Evolutionary conservation across 2,888 invertebrate genomes (phyloP).

Genomic region (Diarsia mendica): DNA sequence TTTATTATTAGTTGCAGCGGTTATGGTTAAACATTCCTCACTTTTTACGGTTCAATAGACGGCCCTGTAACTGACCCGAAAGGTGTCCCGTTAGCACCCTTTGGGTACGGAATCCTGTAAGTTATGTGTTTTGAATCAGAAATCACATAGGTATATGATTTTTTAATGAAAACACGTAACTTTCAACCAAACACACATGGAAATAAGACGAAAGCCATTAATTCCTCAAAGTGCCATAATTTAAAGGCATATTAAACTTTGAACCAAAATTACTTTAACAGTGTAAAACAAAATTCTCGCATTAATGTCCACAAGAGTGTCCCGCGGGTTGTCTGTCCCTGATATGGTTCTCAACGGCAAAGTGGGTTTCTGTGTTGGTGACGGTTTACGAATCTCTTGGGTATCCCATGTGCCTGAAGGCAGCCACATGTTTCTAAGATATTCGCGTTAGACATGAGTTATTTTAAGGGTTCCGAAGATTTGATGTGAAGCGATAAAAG

Average conservation of each 20-base stretch:
- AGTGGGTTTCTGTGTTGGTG: constrained; percentile 61
- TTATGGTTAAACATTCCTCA: too few relatives aligned
- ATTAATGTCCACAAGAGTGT: constrained; percentile 38
- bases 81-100: too few relatives aligned
- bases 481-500: not conserved
- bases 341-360: constrained; percentile 41
- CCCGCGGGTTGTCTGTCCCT: constrained; percentile 33
- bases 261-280: constrained; percentile 23
- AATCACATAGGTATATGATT: too few relatives aligned
- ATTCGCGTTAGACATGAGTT: constrained; percentile 2
- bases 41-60: too few relatives aligned
- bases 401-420: constrained; percentile 41
- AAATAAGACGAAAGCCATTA: not conserved
- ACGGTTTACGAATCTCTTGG: constrained; percentile 54
- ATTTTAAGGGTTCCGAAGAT: constrained; percentile 12
- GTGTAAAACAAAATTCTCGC: constrained; percentile 30
- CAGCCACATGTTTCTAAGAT: constrained; percentile 19
- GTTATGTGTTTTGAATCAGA: too few relatives aligned
- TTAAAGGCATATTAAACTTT: not conserved
- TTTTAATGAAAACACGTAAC: not conserved
- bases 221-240: not conserved
- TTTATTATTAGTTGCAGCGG: too few relatives aligned
- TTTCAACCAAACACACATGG: not conserved
- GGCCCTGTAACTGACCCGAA: too few relatives aligned
- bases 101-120: too few relatives aligned